Conservation (phyloP, 1,140 invertebrate species). For the Cyclina sinensis region DNA sequence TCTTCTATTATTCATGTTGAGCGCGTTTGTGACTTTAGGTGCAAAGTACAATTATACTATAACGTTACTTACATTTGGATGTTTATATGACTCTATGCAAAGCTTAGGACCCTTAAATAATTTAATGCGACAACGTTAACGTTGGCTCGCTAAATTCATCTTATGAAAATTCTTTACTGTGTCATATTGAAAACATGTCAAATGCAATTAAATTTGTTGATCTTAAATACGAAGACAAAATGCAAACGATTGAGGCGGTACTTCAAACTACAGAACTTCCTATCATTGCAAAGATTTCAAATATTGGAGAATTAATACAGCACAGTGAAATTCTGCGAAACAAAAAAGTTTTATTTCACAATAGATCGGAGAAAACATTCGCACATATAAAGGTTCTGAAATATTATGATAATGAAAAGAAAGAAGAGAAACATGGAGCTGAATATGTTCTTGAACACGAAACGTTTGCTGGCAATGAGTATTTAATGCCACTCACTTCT, state of each 20-base stretch:
- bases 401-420: slow-evolving; percentile 9
- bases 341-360: background rate
- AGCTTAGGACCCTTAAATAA: no score
- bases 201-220: background rate
- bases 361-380: background rate
- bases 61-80: no score
- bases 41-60: no score
- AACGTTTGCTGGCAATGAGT: background rate
- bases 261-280: background rate
- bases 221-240: slow-evolving; percentile 7
- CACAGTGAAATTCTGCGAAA: background rate
- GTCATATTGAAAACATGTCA: no score
- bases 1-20: no score
- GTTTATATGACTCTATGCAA: no score
- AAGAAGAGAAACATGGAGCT: background rate
- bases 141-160: no score
- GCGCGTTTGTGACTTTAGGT: no score
- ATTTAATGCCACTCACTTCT: background rate
- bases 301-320: background rate
- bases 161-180: no score
- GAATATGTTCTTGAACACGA: slow-evolving; percentile 29
- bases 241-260: background rate
- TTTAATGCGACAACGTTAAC: no score
- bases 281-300: background rate
- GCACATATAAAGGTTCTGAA: slow-evolving; percentile 28